A percentile compares a stretch with the other conserved stretches of the same genome.
Conservation (phyloP, 2,888 invertebrate species). For the Iphiclides podalirius region DNA sequence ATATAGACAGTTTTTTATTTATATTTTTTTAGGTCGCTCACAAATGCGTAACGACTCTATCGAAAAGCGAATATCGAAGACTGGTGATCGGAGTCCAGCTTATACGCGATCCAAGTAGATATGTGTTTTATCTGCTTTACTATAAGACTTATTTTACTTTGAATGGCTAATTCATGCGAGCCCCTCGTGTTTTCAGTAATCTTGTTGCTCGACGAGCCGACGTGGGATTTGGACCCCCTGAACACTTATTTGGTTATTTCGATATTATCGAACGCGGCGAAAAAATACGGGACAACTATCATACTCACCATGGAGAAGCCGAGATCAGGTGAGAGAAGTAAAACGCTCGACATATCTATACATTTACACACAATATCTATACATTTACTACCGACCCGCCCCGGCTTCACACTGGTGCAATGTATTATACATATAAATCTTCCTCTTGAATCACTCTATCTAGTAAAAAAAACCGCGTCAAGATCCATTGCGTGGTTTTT, state of each 20-base stretch:
- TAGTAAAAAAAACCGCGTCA: too few species aligned
- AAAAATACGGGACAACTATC: slow-evolving; percentile 94
- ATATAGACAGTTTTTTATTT: neutral
- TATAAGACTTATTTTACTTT: slow-evolving; percentile 10
- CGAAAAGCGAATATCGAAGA: slow-evolving; percentile 93
- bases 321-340: slow-evolving; percentile 73
- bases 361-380: too few species aligned
- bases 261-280: slow-evolving; percentile 93
- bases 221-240: slow-evolving; percentile 95
- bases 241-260: slow-evolving; percentile 97
- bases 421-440: too few species aligned
- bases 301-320: slow-evolving; percentile 96
- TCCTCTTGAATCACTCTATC: too few species aligned
- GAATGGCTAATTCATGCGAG: too few species aligned
- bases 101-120: slow-evolving; percentile 94
- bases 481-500: too few species aligned
- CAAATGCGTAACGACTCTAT: slow-evolving; percentile 90
- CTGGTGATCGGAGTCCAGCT: slow-evolving; percentile 95
- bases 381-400: too few species aligned
- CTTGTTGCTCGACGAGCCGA: slow-evolving; percentile 94
- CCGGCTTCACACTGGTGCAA: too few species aligned
- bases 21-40: slow-evolving; percentile 82
- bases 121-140: slow-evolving; percentile 28
- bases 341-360: too few species aligned
- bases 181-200: too few species aligned